phyloP scores from a whole-genome alignment of 2,888 invertebrate genomes.

The Papilio elwesi region DNA sequence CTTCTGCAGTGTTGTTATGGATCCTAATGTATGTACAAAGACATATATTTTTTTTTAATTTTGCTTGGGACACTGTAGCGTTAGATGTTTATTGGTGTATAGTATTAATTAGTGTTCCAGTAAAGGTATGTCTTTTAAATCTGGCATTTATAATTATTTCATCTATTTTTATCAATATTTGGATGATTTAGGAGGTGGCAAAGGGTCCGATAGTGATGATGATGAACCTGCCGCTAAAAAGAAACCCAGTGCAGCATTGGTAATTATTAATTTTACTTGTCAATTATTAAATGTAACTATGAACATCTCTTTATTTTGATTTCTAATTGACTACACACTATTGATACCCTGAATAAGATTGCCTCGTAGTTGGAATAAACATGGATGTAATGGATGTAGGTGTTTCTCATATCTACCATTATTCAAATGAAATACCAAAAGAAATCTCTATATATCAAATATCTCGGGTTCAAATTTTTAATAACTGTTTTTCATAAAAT shows the following conservation, averaged over 20 bases:
- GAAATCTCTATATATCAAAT: not conserved
- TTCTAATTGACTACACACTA: not conserved
- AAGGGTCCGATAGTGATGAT: constrained; percentile 92
- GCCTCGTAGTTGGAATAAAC: not conserved
- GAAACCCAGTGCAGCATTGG: constrained; percentile 85
- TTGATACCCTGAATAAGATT: not conserved
- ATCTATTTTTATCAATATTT: constrained; percentile 38
- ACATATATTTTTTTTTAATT: constrained; percentile 58
- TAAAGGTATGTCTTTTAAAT: constrained; percentile 51
- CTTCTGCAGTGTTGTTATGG: constrained; percentile 61
- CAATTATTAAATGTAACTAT: constrained; percentile 34
- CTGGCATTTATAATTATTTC: constrained; percentile 25
- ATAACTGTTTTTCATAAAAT: not conserved
- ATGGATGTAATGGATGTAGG: not conserved
- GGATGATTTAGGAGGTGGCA: constrained; percentile 82
- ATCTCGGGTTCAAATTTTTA: not conserved
- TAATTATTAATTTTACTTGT: constrained; percentile 54
- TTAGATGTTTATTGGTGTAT: constrained; percentile 73
- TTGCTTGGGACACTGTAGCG: constrained; percentile 69
- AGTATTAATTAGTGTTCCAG: constrained; percentile 60
- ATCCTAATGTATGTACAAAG: constrained; percentile 74
- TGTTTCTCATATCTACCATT: no score
- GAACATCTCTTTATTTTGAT: not conserved
- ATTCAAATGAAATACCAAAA: not conserved
- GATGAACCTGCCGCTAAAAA: constrained; percentile 93